These are phyloP conservation scores for Trichopria drosophilae DNA, from an alignment of 2,888 invertebrate genomes.

Conservation along the genomic window DNA sequence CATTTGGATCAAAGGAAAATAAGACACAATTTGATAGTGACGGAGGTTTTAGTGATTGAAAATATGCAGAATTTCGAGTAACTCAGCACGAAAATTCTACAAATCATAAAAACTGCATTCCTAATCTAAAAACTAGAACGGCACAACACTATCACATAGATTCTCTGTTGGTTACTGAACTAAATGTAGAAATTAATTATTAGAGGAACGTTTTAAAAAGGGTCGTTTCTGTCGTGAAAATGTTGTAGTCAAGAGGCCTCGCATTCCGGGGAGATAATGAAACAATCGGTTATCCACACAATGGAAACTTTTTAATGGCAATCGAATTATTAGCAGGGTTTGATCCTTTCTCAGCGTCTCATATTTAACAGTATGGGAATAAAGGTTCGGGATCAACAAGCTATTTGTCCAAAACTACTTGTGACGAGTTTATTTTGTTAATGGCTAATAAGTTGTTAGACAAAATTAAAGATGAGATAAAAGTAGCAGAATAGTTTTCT, in stretches of 20 bases:
- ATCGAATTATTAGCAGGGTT: conserved; percentile 42
- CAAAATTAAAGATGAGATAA: neutral
- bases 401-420: conserved; percentile 37
- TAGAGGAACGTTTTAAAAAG: conserved; percentile 16
- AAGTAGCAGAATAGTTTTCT: conserved; percentile 1
- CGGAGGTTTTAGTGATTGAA: conserved; percentile 12
- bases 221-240: conserved; percentile 22
- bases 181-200: conserved; percentile 6
- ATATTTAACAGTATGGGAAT: conserved; percentile 34
- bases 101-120: neutral
- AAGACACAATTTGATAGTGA: conserved; percentile 2
- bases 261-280: too few species aligned
- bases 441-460: neutral
- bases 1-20: neutral
- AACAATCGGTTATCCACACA: conserved; percentile 35
- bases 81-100: conserved; percentile 1
- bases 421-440: neutral
- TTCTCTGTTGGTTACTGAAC: neutral
- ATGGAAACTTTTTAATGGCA: conserved; percentile 42
- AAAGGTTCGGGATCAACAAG: conserved; percentile 41
- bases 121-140: conserved; percentile 4
- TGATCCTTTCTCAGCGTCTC: conserved; percentile 42
- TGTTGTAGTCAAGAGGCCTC: conserved; percentile 8
- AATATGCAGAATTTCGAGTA: conserved; percentile 1
- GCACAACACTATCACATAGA: neutral